Base-by-base conservation (phyloP, 2,888 invertebrate genomes). In the Cerceris rybyensis region DNA sequence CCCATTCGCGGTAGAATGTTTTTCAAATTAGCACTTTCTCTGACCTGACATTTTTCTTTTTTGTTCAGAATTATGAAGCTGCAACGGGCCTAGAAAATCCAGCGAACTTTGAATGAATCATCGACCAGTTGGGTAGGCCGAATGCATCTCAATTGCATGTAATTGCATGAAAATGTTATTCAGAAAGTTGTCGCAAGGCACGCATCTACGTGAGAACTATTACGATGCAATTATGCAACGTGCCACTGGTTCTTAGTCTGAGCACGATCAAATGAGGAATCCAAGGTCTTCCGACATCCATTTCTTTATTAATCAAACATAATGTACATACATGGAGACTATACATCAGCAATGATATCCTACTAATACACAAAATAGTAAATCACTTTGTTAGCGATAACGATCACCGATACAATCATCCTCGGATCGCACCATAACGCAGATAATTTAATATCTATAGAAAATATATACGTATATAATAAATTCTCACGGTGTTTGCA, bases 271-370 rank as follows among this genome's bases (percentile, higher is more conserved):
- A 57, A 65, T 8, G 52, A 69, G 14, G 28, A 59, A 67, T 50
- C 41, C 59, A 61, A 80, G 68, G 64, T 17, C 14, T 52, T 52
- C 8, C 66, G 66, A 69, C 39, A 76, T 76, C 49, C 70, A 72
- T 64, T 39, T 50, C 42, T 81, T 81, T 81, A 81, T 81, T 81
- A 60, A 77, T 81, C 74, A 74, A 57, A 75, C 60, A 80, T 75
- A 78, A 83, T 74, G 79, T 85, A 83, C 76, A 79, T 85, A 83
- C 76, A 78, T 75, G 78, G 71, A 69, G 42, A 70, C 71, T 79
- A 72, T 61, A 74, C 55, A 67, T 71, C 76, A 75, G 55, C 63
- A 65, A 63, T 54, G 8, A 76, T 68, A 70, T 70, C 58, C 60
- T 76, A 61, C 61, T 80, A 72, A 66, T 63, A 63, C 76, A 67